Conservation (phyloP, 2,888 invertebrate genomes). For the Spisula solida region DNA sequence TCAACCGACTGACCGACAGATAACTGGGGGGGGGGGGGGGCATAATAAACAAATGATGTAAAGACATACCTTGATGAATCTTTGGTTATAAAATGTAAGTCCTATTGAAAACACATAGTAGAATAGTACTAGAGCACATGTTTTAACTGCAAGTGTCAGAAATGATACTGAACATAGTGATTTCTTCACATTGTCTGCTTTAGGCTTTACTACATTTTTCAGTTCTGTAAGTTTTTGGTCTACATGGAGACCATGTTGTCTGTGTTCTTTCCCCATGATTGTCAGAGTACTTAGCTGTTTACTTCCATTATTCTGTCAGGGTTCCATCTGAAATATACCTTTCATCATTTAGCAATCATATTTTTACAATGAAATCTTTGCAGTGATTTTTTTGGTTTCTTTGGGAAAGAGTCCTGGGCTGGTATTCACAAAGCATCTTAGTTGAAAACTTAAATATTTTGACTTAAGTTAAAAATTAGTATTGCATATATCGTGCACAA, state of each 20-base stretch:
- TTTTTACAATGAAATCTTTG: too few relatives aligned
- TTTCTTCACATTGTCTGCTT: slow-evolving; percentile 77
- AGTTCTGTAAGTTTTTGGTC: slow-evolving; percentile 50
- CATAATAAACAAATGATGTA: background rate
- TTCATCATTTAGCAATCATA: too few relatives aligned
- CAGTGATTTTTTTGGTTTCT: too few relatives aligned
- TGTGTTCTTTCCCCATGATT: slow-evolving; percentile 2
- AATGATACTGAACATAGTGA: slow-evolving; percentile 77
- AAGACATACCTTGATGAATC: slow-evolving; percentile 93
- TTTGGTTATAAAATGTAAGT: slow-evolving; percentile 98
- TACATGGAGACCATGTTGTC: background rate
- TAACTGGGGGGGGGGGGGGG: too few relatives aligned
- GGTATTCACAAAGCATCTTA: too few relatives aligned
- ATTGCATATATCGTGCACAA: too few relatives aligned
- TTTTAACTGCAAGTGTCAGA: slow-evolving; percentile 81
- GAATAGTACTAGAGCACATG: slow-evolving; percentile 90
- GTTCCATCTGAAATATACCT: background rate
- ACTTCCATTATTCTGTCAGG: background rate
- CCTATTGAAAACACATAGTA: slow-evolving; percentile 98
- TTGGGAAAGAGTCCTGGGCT: too few relatives aligned
- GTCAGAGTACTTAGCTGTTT: background rate
- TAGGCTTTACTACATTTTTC: slow-evolving; percentile 72
- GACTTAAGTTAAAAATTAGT: too few relatives aligned
- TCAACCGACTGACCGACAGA: too few relatives aligned
- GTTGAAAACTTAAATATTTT: too few relatives aligned